Percentiles rank a stretch among this genome's conserved stretches.
Conservation (phyloP, 37 sponge, comb jelly and placozoan species). For the Amphimedon queenslandica region DNA sequence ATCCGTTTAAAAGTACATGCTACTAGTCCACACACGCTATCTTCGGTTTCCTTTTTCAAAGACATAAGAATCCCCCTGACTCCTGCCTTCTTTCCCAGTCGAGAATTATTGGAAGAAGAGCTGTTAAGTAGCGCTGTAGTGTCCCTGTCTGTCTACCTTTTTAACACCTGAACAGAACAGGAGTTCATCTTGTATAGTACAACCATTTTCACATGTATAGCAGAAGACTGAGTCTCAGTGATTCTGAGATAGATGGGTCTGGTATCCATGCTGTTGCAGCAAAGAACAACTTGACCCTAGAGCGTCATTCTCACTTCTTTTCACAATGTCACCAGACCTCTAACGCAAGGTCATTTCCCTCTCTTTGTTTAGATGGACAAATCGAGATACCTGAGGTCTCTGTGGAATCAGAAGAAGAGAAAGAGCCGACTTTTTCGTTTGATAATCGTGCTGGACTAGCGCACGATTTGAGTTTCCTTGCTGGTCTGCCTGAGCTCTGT, state of each 20-base stretch:
- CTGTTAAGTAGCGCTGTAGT: no score
- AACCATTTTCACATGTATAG: background rate
- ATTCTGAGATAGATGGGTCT: constrained; percentile 30
- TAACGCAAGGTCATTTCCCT: background rate
- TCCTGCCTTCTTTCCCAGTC: no score
- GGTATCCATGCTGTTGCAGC: no score
- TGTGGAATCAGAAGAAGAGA: background rate
- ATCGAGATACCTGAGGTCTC: background rate
- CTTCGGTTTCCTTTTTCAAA: no score
- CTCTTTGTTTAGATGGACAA: constrained; percentile 3
- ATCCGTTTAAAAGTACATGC: no score
- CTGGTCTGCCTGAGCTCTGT: constrained; percentile 87
- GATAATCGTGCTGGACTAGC: constrained; percentile 62
- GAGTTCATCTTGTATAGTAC: no score
- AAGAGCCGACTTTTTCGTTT: constrained; percentile 18
- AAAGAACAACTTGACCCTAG: background rate
- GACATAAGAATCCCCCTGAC: no score
- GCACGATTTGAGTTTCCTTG: constrained; percentile 67
- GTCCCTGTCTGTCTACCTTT: no score
- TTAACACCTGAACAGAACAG: no score
- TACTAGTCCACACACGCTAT: no score
- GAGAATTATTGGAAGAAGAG: no score
- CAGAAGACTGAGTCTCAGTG: constrained; percentile 21
- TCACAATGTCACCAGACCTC: background rate
- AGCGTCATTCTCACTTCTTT: constrained; percentile 28